Evolutionary conservation across 2,113 vertebrate genomes (phyloP).

Genomic region (Lagenorhynchus albirostris): DNA sequence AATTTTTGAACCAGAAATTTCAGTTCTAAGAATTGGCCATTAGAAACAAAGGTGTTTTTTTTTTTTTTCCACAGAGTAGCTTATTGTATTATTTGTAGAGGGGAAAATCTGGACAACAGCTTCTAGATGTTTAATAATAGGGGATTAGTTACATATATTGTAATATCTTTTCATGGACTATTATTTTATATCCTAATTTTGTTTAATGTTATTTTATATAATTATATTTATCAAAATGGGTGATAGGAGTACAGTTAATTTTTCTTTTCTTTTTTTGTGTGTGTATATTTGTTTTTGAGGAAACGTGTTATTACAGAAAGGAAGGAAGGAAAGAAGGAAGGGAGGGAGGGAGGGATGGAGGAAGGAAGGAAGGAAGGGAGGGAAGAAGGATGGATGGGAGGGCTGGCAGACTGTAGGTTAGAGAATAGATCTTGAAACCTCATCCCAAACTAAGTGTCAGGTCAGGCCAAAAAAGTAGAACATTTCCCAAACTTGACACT

Average conservation of each 20-base stretch:
- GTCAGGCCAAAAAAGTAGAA: not conserved
- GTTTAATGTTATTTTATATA: slow-evolving; percentile 6
- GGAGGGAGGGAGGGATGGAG: not conserved
- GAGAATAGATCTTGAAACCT: not conserved
- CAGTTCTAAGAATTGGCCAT: not conserved
- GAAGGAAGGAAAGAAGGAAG: not conserved
- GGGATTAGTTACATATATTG: not conserved
- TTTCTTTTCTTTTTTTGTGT: not conserved
- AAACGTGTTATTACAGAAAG: not conserved
- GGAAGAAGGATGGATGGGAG: not conserved
- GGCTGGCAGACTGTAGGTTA: not conserved
- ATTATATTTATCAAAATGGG: not conserved
- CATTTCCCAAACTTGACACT: not conserved
- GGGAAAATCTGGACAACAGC: not conserved
- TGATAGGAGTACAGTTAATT: not conserved
- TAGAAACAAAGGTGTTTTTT: not conserved
- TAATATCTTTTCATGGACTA: not conserved
- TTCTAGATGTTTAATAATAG: not conserved
- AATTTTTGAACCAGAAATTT: slow-evolving; percentile 1
- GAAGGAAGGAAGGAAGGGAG: not conserved
- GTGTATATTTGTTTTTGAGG: not conserved
- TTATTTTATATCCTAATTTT: slow-evolving; percentile 16
- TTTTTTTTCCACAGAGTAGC: not conserved
- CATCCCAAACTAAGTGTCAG: slow-evolving; percentile 4
- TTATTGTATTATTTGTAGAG: not conserved